A percentile compares a stretch with the other conserved stretches of the same genome.
Evolutionary conservation across 2,888 invertebrate genomes (phyloP).

Genomic region (Priocnemis perturbator): DNA sequence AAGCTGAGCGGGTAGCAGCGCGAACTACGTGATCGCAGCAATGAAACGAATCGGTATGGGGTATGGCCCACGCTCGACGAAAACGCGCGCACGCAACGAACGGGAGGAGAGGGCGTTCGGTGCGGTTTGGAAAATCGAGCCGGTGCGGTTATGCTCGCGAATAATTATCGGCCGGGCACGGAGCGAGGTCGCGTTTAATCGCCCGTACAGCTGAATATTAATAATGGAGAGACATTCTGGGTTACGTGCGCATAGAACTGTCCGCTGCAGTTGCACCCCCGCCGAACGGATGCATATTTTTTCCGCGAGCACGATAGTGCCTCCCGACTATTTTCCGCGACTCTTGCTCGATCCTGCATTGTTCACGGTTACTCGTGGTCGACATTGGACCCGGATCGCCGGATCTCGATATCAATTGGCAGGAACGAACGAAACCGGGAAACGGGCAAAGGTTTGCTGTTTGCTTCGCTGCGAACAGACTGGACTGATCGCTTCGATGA

Average conservation of each 20-base stretch:
- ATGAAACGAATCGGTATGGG: slow-evolving; percentile 24
- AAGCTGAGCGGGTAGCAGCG: not conserved
- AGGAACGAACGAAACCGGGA: too few relatives aligned
- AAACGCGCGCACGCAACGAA: too few relatives aligned
- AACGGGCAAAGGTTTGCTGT: too few relatives aligned
- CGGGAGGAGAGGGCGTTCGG: too few relatives aligned
- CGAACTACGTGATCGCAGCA: slow-evolving; percentile 1
- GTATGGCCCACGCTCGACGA: too few relatives aligned
- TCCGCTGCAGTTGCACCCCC: slow-evolving; percentile 41
- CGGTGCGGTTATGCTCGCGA: slow-evolving; percentile 52
- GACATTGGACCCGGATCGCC: not conserved
- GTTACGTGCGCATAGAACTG: slow-evolving; percentile 20
- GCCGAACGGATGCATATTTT: slow-evolving; percentile 50
- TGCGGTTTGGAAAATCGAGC: slow-evolving; percentile 52
- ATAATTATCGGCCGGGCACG: slow-evolving; percentile 51
- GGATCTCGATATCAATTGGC: too few relatives aligned
- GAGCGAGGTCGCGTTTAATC: slow-evolving; percentile 53
- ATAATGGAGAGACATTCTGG: slow-evolving; percentile 47
- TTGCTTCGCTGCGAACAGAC: too few relatives aligned
- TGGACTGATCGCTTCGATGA: too few relatives aligned
- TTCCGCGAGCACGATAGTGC: slow-evolving; percentile 36
- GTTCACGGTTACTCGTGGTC: not conserved
- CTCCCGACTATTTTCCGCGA: slow-evolving; percentile 12
- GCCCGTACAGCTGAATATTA: slow-evolving; percentile 56
- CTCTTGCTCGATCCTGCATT: not conserved